These are phyloP conservation scores for Calidris pugnax DNA, from an alignment of 2,113 vertebrate species.

Conservation along the genomic window DNA sequence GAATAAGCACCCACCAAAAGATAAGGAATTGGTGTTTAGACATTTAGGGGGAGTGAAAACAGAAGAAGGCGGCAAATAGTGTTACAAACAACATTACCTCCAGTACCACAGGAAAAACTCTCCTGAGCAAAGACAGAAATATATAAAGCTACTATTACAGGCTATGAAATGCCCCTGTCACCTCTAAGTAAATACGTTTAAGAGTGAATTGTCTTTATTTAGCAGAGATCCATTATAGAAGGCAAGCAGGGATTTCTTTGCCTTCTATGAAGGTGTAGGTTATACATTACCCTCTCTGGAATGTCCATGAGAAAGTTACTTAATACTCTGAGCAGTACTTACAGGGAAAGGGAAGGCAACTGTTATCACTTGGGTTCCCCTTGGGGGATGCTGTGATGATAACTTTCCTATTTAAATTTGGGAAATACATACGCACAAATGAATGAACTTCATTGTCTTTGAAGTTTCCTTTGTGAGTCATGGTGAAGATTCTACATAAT, in stretches of 20 bases:
- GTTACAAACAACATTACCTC: not conserved
- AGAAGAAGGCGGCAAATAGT: not conserved
- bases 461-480: slow-evolving; percentile 62
- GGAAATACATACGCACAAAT: slow-evolving; percentile 13
- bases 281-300: not conserved
- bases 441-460: slow-evolving; percentile 58
- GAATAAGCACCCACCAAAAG: not conserved
- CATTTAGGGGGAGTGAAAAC: not conserved
- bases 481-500: slow-evolving; percentile 34
- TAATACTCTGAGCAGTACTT: not conserved
- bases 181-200: not conserved
- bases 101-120: not conserved
- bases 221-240: not conserved
- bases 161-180: not conserved
- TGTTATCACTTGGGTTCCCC: slow-evolving; percentile 15
- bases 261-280: not conserved
- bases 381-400: slow-evolving; percentile 20
- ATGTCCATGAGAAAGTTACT: slow-evolving; percentile 20
- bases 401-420: slow-evolving; percentile 49
- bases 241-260: not conserved
- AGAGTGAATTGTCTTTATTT: slow-evolving; percentile 10
- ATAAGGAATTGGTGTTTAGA: not conserved
- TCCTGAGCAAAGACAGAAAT: not conserved
- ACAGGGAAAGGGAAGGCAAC: not conserved
- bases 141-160: not conserved